Conservation (phyloP, 2,113 vertebrate genomes). For the Plestiodon gilberti region DNA sequence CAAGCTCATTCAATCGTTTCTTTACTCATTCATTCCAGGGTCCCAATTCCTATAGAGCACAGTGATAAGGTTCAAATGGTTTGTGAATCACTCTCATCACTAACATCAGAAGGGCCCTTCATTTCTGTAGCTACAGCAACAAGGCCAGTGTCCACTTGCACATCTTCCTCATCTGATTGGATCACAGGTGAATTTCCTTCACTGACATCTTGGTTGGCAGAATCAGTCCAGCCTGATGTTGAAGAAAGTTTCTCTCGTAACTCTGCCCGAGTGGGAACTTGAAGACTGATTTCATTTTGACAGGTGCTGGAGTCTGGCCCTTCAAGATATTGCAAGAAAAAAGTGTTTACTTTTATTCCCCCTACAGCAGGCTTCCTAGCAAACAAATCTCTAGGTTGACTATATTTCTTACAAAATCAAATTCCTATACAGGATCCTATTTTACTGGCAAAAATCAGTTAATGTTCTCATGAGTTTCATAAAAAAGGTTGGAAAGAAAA, state of each 20-base stretch:
- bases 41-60: conserved; percentile 50
- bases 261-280: conserved; percentile 85
- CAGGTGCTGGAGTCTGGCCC: conserved; percentile 79
- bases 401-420: not conserved
- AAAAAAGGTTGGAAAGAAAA: not conserved
- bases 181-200: conserved; percentile 81
- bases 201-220: conserved; percentile 79
- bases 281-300: conserved; percentile 83
- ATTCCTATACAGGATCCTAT: not conserved
- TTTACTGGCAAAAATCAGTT: not conserved
- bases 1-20: conserved; percentile 60
- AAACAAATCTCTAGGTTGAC: not conserved
- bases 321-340: conserved; percentile 41
- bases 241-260: conserved; percentile 80
- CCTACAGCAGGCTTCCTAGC: not conserved
- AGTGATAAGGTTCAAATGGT: conserved; percentile 50
- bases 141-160: conserved; percentile 84
- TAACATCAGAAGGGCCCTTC: conserved; percentile 79
- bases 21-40: conserved; percentile 63
- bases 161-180: conserved; percentile 87
- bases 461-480: not conserved
- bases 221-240: conserved; percentile 81
- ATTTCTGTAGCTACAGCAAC: conserved; percentile 64
- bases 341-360: not conserved
- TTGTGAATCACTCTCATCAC: conserved; percentile 88